Evolutionary conservation across 2,113 vertebrate species (phyloP).

Genomic region (Mus pahari): DNA sequence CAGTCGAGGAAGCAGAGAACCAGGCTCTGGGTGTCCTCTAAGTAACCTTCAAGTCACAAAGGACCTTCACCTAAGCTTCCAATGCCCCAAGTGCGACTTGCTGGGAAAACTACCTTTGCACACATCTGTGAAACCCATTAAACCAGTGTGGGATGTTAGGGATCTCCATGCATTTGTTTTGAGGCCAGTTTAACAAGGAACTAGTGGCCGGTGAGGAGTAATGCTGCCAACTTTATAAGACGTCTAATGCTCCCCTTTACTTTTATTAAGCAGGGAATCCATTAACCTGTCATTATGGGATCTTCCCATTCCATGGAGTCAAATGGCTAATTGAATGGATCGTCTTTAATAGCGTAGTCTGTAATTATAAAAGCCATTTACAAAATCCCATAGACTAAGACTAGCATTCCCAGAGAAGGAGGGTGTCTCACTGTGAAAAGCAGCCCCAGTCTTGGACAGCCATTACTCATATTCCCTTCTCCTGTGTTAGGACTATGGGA

Average conservation of each 20-base stretch:
- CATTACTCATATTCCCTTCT: constrained; percentile 69
- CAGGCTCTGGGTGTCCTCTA: not conserved
- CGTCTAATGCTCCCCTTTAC: constrained; percentile 63
- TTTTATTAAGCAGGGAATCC: constrained; percentile 74
- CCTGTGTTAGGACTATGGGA: constrained; percentile 46
- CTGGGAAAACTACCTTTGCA: constrained; percentile 56
- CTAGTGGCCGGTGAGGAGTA: constrained; percentile 11
- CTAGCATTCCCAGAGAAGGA: constrained; percentile 63
- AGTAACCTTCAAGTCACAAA: constrained; percentile 33
- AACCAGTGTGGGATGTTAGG: constrained; percentile 53
- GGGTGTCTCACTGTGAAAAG: constrained; percentile 67
- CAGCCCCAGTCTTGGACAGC: constrained; percentile 29
- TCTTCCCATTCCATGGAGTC: constrained; percentile 49
- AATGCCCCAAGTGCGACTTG: constrained; percentile 1
- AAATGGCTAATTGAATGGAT: constrained; percentile 63
- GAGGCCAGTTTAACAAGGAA: constrained; percentile 58
- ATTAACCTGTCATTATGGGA: constrained; percentile 72
- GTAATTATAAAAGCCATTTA: constrained; percentile 78
- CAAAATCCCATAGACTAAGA: constrained; percentile 53
- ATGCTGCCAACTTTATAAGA: constrained; percentile 52
- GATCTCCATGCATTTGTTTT: constrained; percentile 46
- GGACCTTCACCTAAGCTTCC: not conserved
- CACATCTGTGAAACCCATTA: constrained; percentile 44
- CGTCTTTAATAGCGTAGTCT: constrained; percentile 64
- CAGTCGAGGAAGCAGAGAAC: not conserved